These are phyloP conservation scores for Erpetoichthys calabaricus DNA, from an alignment of 2,797 vertebrate genomes.

Conservation along the genomic window DNA sequence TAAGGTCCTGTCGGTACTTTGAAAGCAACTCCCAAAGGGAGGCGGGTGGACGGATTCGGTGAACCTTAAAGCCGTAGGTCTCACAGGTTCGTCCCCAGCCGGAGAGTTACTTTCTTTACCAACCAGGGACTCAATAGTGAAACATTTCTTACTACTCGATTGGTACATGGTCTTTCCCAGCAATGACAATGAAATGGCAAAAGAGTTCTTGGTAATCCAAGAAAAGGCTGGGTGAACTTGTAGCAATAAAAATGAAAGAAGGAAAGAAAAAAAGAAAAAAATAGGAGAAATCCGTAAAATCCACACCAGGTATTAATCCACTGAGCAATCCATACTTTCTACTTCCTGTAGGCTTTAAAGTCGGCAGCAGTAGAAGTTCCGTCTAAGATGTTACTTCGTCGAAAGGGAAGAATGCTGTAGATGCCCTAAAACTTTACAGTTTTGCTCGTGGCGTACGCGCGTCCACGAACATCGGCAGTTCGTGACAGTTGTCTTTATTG, in stretches of 20 bases:
- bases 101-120: slow-evolving; percentile 45
- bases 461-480: too few relatives aligned
- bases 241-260: background rate
- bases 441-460: too few relatives aligned
- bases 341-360: slow-evolving; percentile 9
- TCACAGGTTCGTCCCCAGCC: slow-evolving; percentile 46
- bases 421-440: too few relatives aligned
- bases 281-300: slow-evolving; percentile 12
- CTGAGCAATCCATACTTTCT: slow-evolving; percentile 33
- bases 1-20: slow-evolving; percentile 45
- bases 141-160: slow-evolving; percentile 49
- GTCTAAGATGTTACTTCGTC: background rate
- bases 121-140: slow-evolving; percentile 63
- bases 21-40: slow-evolving; percentile 52
- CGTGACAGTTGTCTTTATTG: too few relatives aligned
- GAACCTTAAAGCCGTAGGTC: slow-evolving; percentile 58
- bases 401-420: background rate
- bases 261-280: background rate
- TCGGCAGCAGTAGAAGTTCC: background rate
- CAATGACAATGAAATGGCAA: too few relatives aligned
- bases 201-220: too few relatives aligned
- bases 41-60: slow-evolving; percentile 46
- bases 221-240: too few relatives aligned
- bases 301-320: slow-evolving; percentile 18
- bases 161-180: slow-evolving; percentile 52